Percentiles rank a stretch among this genome's conserved stretches.
phyloP scores from a whole-genome alignment of 2,113 vertebrate species.

The Syngnathus typhle region DNA sequence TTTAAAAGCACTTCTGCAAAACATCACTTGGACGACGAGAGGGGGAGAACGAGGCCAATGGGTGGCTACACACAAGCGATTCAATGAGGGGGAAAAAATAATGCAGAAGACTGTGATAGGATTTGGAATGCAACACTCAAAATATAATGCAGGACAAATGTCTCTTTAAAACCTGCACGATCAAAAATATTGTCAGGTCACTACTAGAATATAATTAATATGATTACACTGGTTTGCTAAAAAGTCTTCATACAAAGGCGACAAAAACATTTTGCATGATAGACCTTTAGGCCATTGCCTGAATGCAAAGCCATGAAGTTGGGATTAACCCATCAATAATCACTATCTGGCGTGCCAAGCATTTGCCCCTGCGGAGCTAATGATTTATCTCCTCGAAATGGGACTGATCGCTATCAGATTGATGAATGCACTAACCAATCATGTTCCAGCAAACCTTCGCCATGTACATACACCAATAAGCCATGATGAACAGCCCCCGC shows the following conservation, averaged over 20 bases:
- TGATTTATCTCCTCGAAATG: constrained; percentile 94
- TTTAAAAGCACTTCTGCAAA: constrained; percentile 89
- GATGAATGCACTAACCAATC: constrained; percentile 99
- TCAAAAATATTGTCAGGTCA: constrained; percentile 25
- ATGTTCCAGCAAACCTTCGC: constrained; percentile 88
- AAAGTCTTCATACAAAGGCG: constrained; percentile 51
- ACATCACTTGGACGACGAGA: constrained; percentile 70
- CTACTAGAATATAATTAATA: constrained; percentile 27
- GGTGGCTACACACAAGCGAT: constrained; percentile 32
- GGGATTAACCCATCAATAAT: constrained; percentile 99
- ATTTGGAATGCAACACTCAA: constrained; percentile 23
- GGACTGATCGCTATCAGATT: constrained; percentile 98
- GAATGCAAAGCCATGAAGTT: constrained; percentile 82
- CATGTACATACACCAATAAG: constrained; percentile 94
- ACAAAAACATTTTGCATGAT: constrained; percentile 51
- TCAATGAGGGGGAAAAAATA: constrained; percentile 20
- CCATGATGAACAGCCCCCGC: constrained; percentile 86
- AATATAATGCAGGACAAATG: constrained; percentile 16
- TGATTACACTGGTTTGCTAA: constrained; percentile 42
- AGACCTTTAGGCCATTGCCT: constrained; percentile 61
- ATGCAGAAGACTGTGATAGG: constrained; percentile 23
- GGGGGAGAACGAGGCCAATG: constrained; percentile 29
- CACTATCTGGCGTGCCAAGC: constrained; percentile 95
- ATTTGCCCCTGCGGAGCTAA: constrained; percentile 86
- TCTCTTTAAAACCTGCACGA: neutral